A percentile compares a stretch with the other conserved stretches of the same genome.
These are phyloP conservation scores for Sylvilagus floridanus DNA, from an alignment of 2,797 vertebrate species.

Conservation along the genomic window DNA sequence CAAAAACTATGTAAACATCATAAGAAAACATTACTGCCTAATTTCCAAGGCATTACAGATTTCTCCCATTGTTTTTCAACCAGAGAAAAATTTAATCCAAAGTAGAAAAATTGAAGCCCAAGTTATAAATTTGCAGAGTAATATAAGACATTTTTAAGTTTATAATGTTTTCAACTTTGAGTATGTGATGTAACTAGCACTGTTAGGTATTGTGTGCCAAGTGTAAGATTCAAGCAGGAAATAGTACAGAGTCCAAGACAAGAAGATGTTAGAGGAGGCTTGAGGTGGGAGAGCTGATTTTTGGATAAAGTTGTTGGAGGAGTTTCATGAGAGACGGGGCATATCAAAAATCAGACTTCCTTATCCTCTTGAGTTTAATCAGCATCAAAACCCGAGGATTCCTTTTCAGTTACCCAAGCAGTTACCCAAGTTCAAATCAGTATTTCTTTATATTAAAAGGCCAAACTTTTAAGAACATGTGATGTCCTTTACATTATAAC, in stretches of 20 bases:
- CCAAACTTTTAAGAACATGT: conserved; percentile 21
- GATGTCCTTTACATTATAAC: not conserved
- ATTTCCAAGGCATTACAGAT: conserved; percentile 32
- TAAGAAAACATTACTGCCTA: not conserved
- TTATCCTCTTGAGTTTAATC: not conserved
- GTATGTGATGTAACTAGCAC: not conserved
- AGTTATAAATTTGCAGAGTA: not conserved
- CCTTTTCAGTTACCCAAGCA: too few relatives aligned
- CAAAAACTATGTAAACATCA: not conserved
- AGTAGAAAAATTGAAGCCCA: conserved; percentile 28
- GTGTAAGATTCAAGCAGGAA: not conserved
- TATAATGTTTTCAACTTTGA: conserved; percentile 22
- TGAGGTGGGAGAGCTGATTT: not conserved
- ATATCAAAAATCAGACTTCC: not conserved
- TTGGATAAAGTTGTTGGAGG: not conserved
- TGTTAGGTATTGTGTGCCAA: not conserved
- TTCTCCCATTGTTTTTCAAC: conserved; percentile 10
- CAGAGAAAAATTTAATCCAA: conserved; percentile 35
- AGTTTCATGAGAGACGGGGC: not conserved
- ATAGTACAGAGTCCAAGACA: not conserved
- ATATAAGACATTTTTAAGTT: not conserved
- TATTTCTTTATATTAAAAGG: conserved; percentile 10
- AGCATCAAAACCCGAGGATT: not conserved
- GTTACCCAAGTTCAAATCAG: not conserved
- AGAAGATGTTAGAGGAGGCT: not conserved